Percentiles rank a stretch among this genome's conserved stretches.
Conservation (phyloP, 92 coral and sea anemone species). For the Actinostola sp. region DNA sequence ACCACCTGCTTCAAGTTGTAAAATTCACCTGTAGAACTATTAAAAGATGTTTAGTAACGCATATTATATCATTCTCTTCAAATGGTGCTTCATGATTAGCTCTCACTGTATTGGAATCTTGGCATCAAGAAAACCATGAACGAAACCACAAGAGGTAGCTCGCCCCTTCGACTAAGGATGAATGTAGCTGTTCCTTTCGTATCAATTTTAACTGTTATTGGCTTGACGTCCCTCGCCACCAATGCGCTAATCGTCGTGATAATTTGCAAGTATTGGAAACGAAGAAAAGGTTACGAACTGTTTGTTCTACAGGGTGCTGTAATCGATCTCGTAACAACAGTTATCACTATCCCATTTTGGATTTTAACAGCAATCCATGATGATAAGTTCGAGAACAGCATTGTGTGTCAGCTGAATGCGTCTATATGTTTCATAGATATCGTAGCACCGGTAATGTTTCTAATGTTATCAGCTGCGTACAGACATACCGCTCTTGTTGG, state of each 20-base stretch:
- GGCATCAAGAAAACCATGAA: conserved; percentile 12
- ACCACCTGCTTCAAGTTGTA: conserved; percentile 32
- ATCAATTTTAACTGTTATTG: conserved; percentile 70
- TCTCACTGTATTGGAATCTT: conserved; percentile 7
- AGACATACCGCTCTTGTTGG: conserved; percentile 70
- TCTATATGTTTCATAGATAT: conserved; percentile 68
- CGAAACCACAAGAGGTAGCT: conserved; percentile 17
- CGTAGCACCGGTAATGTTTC: conserved; percentile 69
- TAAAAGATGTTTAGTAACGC: conserved; percentile 37
- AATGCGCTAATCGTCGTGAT: conserved; percentile 63
- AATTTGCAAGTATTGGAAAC: conserved; percentile 64
- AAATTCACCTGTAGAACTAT: conserved; percentile 29
- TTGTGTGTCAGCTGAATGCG: conserved; percentile 63
- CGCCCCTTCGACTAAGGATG: conserved; percentile 50
- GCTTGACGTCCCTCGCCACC: conserved; percentile 72
- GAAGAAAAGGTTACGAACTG: conserved; percentile 56
- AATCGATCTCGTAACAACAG: conserved; percentile 68
- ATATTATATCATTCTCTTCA: conserved; percentile 8
- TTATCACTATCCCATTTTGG: conserved; percentile 80
- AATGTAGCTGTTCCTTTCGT: conserved; percentile 77
- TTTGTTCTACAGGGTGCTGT: conserved; percentile 70
- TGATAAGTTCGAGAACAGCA: conserved; percentile 49
- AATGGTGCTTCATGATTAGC: conserved; percentile 20
- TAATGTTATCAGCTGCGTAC: conserved; percentile 61
- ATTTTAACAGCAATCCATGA: conserved; percentile 71